Conservation (phyloP, 2,113 vertebrate genomes). For the Acanthochromis polyacanthus region DNA sequence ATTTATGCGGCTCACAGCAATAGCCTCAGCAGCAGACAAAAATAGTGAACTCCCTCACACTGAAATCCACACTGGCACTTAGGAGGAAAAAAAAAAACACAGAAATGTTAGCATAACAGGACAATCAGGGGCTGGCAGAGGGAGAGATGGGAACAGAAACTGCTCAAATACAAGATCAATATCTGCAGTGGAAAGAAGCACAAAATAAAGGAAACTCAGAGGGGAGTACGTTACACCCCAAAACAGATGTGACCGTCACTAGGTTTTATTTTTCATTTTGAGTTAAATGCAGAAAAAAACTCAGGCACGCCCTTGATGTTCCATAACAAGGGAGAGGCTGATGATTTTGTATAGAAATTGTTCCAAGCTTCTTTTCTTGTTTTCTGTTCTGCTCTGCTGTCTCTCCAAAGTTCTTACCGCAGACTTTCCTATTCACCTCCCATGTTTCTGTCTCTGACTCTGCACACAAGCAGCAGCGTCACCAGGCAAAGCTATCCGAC, state of each 20-base stretch:
- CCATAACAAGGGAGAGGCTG: conserved; percentile 64
- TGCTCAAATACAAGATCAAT: conserved; percentile 65
- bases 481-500: conserved; percentile 26
- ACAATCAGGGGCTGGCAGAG: conserved; percentile 42
- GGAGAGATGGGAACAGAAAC: conserved; percentile 43
- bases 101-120: conserved; percentile 43
- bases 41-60: conserved; percentile 55
- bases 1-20: conserved; percentile 45
- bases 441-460: conserved; percentile 20
- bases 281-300: conserved; percentile 21
- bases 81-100: conserved; percentile 18
- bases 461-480: conserved; percentile 11
- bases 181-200: conserved; percentile 67
- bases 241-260: conserved; percentile 70
- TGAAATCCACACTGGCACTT: conserved; percentile 64
- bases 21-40: conserved; percentile 51
- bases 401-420: neutral
- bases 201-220: conserved; percentile 45
- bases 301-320: conserved; percentile 55
- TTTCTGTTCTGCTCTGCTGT: conserved; percentile 27
- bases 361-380: conserved; percentile 13
- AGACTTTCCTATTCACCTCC: conserved; percentile 9
- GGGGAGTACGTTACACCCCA: conserved; percentile 62
- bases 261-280: conserved; percentile 48
- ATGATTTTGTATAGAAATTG: conserved; percentile 31